Percentiles rank a stretch among this genome's conserved stretches.
These are phyloP conservation scores for Pygmarrhopalites habei DNA, from an alignment of 1,140 invertebrate genomes.

Conservation along the genomic window DNA sequence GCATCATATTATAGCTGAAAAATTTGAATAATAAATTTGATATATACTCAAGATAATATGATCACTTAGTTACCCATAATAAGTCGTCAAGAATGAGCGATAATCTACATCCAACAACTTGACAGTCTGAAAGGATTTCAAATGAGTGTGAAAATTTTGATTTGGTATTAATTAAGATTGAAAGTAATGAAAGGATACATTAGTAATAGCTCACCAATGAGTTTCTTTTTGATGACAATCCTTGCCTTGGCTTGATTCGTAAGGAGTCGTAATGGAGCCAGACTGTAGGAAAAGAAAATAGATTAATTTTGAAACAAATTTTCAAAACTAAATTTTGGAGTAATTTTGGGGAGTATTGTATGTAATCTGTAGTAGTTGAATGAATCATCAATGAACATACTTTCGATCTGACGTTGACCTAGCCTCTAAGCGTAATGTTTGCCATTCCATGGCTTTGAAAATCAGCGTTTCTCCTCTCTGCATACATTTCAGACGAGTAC, in stretches of 20 bases:
- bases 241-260: constrained; percentile 91
- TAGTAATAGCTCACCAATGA: constrained; percentile 58
- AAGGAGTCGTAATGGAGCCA: constrained; percentile 84
- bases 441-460: constrained; percentile 97
- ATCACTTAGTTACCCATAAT: too few species aligned
- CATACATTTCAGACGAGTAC: constrained; percentile 83
- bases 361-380: too few species aligned
- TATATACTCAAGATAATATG: too few species aligned
- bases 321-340: too few species aligned
- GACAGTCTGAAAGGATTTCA: too few species aligned
- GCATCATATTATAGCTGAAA: too few species aligned
- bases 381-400: too few species aligned
- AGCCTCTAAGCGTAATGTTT: constrained; percentile 89
- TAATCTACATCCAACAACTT: constrained; percentile 82
- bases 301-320: too few species aligned
- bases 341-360: too few species aligned
- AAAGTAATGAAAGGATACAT: too few species aligned
- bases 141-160: constrained; percentile 42
- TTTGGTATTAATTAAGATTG: background rate
- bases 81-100: constrained; percentile 91
- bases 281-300: too few species aligned
- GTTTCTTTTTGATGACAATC: constrained; percentile 91
- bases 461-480: constrained; percentile 81
- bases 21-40: too few species aligned
- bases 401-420: constrained; percentile 65